Evolutionary conservation across 2,113 vertebrate species (phyloP), one percentile per base, ranked within the genome.

Genomic region (Megaleporinus macrocephalus): DNA sequence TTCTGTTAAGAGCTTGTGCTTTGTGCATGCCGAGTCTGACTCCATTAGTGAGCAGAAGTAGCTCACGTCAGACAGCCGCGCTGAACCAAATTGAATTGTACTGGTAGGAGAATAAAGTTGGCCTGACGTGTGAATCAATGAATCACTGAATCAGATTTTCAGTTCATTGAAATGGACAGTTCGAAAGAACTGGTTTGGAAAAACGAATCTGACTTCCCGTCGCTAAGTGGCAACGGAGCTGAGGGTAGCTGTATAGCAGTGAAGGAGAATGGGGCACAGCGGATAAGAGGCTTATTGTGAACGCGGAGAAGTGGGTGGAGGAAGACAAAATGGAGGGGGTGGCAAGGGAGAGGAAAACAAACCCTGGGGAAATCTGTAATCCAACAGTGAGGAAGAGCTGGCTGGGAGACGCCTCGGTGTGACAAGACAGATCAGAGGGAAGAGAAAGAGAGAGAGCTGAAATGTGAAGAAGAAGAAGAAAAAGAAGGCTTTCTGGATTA

Each of bases 221-320:
- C 18, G 66, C 59, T 73, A 22, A 74, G 16, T 10, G 29, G 73
- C 77, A 83, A 78, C 79, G 51, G 76, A 63, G 75, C 59, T 75
- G 80, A 76, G 76, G 57, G 80, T 84, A 30, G 71, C 27, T 26
- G 76, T 18, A 63, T 88, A 79, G 86, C 73, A 80, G 33, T 69
- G 68, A 83, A 49, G 83, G 82, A 82, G 87, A 79, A 87, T 86
- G 47, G 84, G 89, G 85, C 85, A 88, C 82, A 86, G 75, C 29
- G 72, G 76, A 66, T 91, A 93, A 92, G 91, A 89, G 72, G 88
- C 86, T 89, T 92, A 92, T 79, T 88, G 83, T 70, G 51, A 90
- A 89, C 83, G 79, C 63, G 53, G 49, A 81, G 66, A 57, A 66
- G 65, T 83, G 71, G 71, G 81, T 74, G 69, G 76, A 33, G 68